phyloP scores from a whole-genome alignment of 1,140 invertebrate species.

The Cydia splendana region DNA sequence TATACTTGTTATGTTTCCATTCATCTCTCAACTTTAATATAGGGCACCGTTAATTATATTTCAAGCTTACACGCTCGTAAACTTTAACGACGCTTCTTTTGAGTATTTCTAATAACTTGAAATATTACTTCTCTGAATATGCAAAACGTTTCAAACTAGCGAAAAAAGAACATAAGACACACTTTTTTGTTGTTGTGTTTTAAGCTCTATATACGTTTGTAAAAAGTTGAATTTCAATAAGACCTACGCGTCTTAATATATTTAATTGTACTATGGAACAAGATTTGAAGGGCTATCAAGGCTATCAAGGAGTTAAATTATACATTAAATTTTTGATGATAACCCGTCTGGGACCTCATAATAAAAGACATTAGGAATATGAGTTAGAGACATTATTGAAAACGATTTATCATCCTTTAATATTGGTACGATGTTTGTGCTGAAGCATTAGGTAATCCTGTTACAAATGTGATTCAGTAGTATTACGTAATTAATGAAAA shows the following conservation, averaged over 20 bases:
- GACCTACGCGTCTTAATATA: too few relatives aligned
- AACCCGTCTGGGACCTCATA: too few relatives aligned
- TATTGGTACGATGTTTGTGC: too few relatives aligned
- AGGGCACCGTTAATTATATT: slow-evolving; percentile 18
- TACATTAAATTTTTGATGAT: not conserved
- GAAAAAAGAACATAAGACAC: not conserved
- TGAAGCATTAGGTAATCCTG: too few relatives aligned
- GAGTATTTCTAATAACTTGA: slow-evolving; percentile 22
- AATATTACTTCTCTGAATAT: slow-evolving; percentile 22
- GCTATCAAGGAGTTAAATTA: not conserved
- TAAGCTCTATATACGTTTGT: not conserved
- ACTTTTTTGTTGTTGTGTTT: not conserved
- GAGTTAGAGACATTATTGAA: too few relatives aligned
- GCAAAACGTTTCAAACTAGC: not conserved
- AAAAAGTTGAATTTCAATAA: not conserved
- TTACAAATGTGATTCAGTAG: too few relatives aligned
- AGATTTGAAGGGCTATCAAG: not conserved
- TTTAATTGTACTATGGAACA: not conserved
- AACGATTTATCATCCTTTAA: too few relatives aligned
- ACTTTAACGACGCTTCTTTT: slow-evolving; percentile 13
- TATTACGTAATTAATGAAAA: too few relatives aligned
- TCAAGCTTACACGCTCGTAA: not conserved
- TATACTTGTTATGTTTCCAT: not conserved
- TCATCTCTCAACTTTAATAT: slow-evolving; percentile 14
- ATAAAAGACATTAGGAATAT: too few relatives aligned